Percentiles rank a stretch among this genome's conserved stretches.
Evolutionary conservation across 64 coral and sea anemone genomes (phyloP).

Genomic region (Pachyseris speciosa): DNA sequence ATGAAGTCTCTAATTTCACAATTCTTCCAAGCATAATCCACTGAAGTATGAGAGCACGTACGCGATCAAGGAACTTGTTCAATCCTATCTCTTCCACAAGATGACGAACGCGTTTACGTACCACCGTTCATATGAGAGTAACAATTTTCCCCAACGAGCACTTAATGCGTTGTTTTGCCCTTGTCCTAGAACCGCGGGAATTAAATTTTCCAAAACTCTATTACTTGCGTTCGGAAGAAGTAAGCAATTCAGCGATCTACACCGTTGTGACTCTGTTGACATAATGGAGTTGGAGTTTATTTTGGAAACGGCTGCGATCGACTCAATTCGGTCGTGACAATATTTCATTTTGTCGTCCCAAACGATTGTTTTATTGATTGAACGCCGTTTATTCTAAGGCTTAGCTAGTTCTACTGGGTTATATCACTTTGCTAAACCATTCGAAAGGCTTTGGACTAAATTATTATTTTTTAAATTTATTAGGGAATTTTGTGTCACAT

Average conservation of each 20-base stretch:
- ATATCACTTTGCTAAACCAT: background rate
- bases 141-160: background rate
- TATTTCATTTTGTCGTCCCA: conserved; percentile 7
- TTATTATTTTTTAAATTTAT: conserved; percentile 27
- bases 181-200: background rate
- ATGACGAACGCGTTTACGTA: background rate
- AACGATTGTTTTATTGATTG: background rate
- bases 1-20: background rate
- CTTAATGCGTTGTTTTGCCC: background rate
- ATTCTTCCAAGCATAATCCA: background rate
- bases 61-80: background rate
- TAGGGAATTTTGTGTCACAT: background rate
- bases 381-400: background rate
- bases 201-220: background rate
- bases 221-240: background rate
- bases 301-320: conserved; percentile 25
- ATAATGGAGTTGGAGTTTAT: background rate
- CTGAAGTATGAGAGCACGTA: background rate
- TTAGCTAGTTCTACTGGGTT: background rate
- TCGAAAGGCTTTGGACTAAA: background rate
- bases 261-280: background rate
- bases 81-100: background rate
- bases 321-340: background rate
- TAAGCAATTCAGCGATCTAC: background rate
- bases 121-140: background rate